Percentiles rank a stretch among this genome's conserved stretches.
Evolutionary conservation across 2,113 vertebrate genomes (phyloP).

Genomic region (Alces alces): DNA sequence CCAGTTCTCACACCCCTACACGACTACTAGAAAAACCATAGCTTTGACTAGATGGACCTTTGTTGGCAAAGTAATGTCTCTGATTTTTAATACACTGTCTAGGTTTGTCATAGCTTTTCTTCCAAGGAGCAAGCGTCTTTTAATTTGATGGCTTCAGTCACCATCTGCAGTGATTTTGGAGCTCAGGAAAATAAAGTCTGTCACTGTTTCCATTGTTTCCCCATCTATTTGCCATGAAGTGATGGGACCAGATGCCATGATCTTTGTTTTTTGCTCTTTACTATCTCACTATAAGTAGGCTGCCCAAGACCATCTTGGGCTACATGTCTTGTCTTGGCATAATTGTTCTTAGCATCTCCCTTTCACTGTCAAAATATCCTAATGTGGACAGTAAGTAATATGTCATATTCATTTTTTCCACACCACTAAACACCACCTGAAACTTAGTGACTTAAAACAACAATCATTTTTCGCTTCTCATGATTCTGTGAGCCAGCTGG

Average conservation of each 20-base stretch:
- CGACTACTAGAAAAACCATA: not conserved
- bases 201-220: not conserved
- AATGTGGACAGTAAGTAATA: not conserved
- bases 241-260: not conserved
- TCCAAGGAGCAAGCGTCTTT: not conserved
- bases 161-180: not conserved
- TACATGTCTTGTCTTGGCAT: not conserved
- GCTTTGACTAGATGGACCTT: not conserved
- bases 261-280: not conserved
- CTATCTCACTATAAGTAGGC: not conserved
- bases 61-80: not conserved
- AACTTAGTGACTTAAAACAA: not conserved
- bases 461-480: not conserved
- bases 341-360: not conserved
- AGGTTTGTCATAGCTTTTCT: not conserved
- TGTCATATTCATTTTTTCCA: not conserved
- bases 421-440: not conserved
- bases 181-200: not conserved
- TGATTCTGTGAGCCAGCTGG: not conserved
- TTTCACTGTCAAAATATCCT: not conserved
- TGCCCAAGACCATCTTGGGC: not conserved
- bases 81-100: not conserved
- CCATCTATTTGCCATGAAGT: not conserved
- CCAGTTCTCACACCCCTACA: not conserved
- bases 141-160: not conserved